Percentiles rank a stretch among this genome's conserved stretches.
Conservation (phyloP, 2,888 invertebrate genomes). For the Brachycybe producta region DNA sequence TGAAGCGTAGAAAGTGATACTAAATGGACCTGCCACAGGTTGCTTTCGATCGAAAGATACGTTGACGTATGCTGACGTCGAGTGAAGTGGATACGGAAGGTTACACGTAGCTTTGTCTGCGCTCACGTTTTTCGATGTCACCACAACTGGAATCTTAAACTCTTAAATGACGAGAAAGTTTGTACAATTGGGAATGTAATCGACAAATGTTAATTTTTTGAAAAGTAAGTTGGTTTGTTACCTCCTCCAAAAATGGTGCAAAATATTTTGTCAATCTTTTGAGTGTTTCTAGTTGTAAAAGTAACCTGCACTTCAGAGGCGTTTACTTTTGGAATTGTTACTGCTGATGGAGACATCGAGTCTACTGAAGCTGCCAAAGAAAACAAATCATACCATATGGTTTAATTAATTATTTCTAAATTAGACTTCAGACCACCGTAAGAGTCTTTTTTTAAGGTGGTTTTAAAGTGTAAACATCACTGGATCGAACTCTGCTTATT, state of each 20-base stretch:
- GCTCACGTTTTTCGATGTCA: neutral
- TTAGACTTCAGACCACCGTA: too few relatives aligned
- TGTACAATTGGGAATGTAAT: neutral
- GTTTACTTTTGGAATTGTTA: too few relatives aligned
- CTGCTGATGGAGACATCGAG: too few relatives aligned
- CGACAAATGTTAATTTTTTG: neutral
- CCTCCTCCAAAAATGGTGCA: slow-evolving; percentile 1
- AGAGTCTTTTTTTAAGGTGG: too few relatives aligned
- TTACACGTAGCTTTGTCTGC: slow-evolving; percentile 1
- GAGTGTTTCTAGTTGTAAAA: neutral
- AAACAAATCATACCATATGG: too few relatives aligned
- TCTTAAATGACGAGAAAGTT: neutral
- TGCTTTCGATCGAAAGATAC: slow-evolving; percentile 8
- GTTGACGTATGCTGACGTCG: neutral
- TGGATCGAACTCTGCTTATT: too few relatives aligned
- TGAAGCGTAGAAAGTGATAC: neutral
- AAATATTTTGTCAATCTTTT: neutral
- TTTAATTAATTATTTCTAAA: too few relatives aligned
- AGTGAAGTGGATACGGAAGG: slow-evolving; percentile 3
- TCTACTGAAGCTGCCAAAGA: too few relatives aligned
- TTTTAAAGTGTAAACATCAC: too few relatives aligned
- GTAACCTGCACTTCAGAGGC: too few relatives aligned
- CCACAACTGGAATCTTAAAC: neutral
- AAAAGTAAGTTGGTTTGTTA: neutral
- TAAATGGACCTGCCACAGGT: slow-evolving; percentile 3